Evolutionary conservation across 2,888 invertebrate genomes (phyloP), one percentile per base, ranked within the genome.

Genomic region (Hypomecis punctinalis): DNA sequence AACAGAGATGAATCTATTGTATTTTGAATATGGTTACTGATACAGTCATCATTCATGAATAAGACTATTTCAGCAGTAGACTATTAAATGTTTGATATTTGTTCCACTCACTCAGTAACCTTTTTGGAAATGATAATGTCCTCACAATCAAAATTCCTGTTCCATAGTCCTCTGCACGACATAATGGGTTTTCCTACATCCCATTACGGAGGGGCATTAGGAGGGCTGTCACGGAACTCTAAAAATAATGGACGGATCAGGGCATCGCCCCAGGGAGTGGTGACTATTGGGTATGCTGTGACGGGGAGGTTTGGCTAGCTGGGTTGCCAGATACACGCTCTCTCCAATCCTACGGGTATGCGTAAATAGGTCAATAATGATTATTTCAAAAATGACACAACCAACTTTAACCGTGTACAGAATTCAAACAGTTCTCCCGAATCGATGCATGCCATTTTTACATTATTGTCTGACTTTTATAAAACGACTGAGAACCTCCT

Each of bases 221-320:
- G 75, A 46, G 76, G 73, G 69, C 70, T 77, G 69, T 69, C 68
- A 64, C 67, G 71, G 65, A 65, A 71, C 70, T 69, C 66, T 59
- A 74, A 76, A 76, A 77, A 77, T 76, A 74, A 80, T 75, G 72
- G 72, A 71, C 76, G 79, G 73, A 74, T 53, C 58, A 67, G 82
- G 76, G 68, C 82, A 77, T 72, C 74, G 82, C 70, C 78, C 82
- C 68, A 72, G 76, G 78, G 73, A 55, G 37, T 7, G 36, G 47
- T 2, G 7, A 72, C 70, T 69, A 71, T 47, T 68, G 67, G 67
- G 70, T 43, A 61, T 8, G 11, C 57, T 66, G 61, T 61, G 57
- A 45, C 37, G 35, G 52, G 55, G 47, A 64, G 56, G 47, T 47
- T 61, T 45, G 47, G 37, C n/a, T 36, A 48, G 6, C 5, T 3